phyloP scores from a whole-genome alignment of 2,113 vertebrate genomes.

The Boulengeromyrus knoepffleri region DNA sequence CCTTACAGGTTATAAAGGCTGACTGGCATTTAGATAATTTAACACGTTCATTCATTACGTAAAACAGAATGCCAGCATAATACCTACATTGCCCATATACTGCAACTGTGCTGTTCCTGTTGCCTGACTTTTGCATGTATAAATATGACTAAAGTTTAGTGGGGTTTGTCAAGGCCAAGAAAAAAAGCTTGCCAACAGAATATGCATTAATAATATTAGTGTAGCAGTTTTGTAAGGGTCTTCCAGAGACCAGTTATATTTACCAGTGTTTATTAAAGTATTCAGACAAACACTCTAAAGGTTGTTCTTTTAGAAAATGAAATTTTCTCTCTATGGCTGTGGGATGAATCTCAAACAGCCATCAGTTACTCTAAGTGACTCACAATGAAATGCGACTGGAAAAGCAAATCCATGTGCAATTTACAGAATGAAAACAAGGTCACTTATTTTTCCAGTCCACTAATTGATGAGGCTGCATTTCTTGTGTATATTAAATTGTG shows the following conservation, averaged over 20 bases:
- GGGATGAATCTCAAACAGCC: background rate
- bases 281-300: background rate
- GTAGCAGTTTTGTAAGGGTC: background rate
- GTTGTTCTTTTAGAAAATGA: background rate
- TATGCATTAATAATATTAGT: background rate
- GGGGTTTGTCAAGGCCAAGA: background rate
- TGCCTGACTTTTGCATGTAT: background rate
- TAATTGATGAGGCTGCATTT: background rate
- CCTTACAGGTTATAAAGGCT: background rate
- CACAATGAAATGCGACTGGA: background rate
- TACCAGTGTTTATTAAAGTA: background rate
- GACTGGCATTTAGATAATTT: background rate
- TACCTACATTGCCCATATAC: background rate
- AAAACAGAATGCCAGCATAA: background rate
- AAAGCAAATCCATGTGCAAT: background rate
- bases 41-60: background rate
- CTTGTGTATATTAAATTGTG: background rate
- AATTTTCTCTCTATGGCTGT: background rate
- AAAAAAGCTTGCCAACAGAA: background rate
- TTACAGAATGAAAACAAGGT: background rate
- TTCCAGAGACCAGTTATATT: background rate
- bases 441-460: background rate
- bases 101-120: background rate
- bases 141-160: background rate
- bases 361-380: background rate